Base-by-base conservation (phyloP, 2,888 invertebrate genomes). In the Hesperia comma region DNA sequence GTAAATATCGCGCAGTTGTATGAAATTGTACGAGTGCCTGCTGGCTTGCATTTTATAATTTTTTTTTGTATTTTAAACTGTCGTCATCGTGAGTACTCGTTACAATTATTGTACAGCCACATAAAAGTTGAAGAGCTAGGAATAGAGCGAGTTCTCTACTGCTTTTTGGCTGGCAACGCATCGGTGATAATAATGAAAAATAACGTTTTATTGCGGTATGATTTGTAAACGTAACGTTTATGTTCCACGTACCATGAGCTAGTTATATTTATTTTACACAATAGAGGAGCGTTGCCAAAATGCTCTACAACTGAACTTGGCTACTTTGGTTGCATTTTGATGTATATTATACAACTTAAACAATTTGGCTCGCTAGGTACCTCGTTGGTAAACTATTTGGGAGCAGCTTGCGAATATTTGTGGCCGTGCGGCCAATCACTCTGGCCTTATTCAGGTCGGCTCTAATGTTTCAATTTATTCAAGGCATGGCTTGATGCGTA, bases 341-440 rank as follows among this genome's bases (percentile, higher is more conserved):
- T 46, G 14, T 8, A 46, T 7, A 17, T 46, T 26, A n/a, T 32
- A 54, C 14, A 15, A 54, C 15, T 54, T n/a, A 14, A 33, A 54
- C 26, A 26, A 32, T 54, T 54, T 54, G 54, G 54, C 32, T 54
- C 32, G 26, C 54, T 15, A 46, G n/a, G 46, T 46, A 17, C 43
- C 46, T 15, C 54, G n/a, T n/a, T 15, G 54, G 33, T 54, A 54
- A 54, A 54, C 54, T 54, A 54, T 54, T 54, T 32, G 15, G 32
- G 14, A 54, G 8, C 54, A 54, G 54, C 32, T 54, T 54, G 54
- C 32, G n/a, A 32, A 54, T 54, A 54, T 32, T 54, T 54, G 54
- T 32, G 54, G 54, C 33, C n/a, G 32, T 4, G 0, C 26, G 33
- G n/a, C 33, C 33, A 54, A 33, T 54, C 32, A 32, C 21, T 54